These are phyloP conservation scores for Danio albolineatus DNA, from an alignment of 2,797 vertebrate species.

Conservation along the genomic window DNA sequence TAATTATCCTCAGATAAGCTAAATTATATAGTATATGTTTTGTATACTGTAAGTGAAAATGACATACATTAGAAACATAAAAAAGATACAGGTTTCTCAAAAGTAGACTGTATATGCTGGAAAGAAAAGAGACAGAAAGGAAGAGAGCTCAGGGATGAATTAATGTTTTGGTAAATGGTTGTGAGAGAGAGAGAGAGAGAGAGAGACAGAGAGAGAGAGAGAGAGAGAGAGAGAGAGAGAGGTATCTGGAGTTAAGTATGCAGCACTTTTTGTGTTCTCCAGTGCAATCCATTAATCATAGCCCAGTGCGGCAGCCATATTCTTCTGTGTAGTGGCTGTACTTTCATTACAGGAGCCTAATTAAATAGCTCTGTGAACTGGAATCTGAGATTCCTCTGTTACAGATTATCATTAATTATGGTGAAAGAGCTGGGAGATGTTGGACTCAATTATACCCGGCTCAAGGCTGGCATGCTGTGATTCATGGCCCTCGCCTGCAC, in stretches of 20 bases:
- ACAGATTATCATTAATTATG: constrained; percentile 99
- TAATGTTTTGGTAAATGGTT: constrained; percentile 52
- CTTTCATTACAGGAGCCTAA: constrained; percentile 99
- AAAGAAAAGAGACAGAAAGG: constrained; percentile 60
- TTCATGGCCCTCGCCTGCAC: constrained; percentile 97
- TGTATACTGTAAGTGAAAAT: background rate
- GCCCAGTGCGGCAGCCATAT: constrained; percentile 91
- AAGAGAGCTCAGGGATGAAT: constrained; percentile 37
- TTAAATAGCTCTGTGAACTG: constrained; percentile 99
- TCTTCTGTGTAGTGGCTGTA: constrained; percentile 96
- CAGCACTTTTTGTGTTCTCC: constrained; percentile 99
- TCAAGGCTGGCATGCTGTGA: constrained; percentile 99
- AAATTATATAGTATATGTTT: too few species aligned
- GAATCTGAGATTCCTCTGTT: constrained; percentile 99
- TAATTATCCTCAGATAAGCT: too few species aligned
- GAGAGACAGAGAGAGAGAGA: constrained; percentile 65
- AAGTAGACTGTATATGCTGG: constrained; percentile 32
- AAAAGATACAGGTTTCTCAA: background rate
- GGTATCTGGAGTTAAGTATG: constrained; percentile 98
- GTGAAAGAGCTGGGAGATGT: constrained; percentile 99
- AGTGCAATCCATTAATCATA: constrained; percentile 99
- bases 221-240: constrained; percentile 94
- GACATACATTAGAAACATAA: background rate
- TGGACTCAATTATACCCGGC: constrained; percentile 99
- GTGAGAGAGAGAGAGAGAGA: constrained; percentile 29